phyloP scores from a whole-genome alignment of 2,113 vertebrate species.

The Melanerpes aurifrons region DNA sequence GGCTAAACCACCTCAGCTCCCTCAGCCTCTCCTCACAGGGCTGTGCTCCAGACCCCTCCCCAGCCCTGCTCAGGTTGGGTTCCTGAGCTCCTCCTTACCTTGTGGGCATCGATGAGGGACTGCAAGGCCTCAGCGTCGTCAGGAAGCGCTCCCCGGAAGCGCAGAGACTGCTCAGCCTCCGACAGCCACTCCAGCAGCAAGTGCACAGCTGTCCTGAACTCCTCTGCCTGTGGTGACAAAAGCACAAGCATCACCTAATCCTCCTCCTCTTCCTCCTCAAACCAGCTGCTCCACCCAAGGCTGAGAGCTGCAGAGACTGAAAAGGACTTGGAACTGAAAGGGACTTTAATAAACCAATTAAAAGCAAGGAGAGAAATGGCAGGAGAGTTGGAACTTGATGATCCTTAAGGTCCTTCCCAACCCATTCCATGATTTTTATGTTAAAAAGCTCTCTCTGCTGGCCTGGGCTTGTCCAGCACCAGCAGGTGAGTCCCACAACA shows the following conservation, averaged over 20 bases:
- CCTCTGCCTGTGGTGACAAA: conserved; percentile 84
- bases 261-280: not conserved
- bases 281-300: not conserved
- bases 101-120: conserved; percentile 87
- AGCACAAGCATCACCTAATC: not conserved
- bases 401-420: not conserved
- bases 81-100: conserved; percentile 58
- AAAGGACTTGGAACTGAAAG: not conserved
- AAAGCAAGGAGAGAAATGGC: not conserved
- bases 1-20: no score
- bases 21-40: no score
- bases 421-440: not conserved
- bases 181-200: conserved; percentile 97
- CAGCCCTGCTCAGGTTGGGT: rapidly evolving
- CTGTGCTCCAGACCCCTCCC: no score
- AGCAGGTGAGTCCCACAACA: rapidly evolving
- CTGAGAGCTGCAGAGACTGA: not conserved
- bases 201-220: conserved; percentile 91
- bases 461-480: not conserved
- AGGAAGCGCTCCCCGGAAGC: conserved; percentile 94
- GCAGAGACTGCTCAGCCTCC: conserved; percentile 94
- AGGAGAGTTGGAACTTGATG: not conserved
- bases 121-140: conserved; percentile 93
- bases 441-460: not conserved
- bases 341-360: not conserved